phyloP scores from a whole-genome alignment of 2,113 vertebrate species.

The Xiphophorus couchianus region DNA sequence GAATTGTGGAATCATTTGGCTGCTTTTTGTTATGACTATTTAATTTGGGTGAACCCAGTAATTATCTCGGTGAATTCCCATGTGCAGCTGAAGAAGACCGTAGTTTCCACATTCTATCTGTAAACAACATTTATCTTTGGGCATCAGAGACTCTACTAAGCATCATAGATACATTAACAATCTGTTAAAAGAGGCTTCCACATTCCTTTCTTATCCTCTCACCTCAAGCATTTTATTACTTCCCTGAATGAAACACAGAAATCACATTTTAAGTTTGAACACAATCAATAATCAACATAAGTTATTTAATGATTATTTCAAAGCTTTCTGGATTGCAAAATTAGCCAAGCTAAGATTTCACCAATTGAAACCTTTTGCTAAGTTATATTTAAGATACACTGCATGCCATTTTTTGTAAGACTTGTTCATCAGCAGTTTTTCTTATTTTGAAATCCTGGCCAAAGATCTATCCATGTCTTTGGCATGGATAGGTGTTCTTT shows the following conservation, averaged over 20 bases:
- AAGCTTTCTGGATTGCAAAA: not conserved
- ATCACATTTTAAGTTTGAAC: not conserved
- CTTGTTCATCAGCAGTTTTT: not conserved
- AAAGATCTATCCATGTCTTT: not conserved
- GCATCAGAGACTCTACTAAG: not conserved
- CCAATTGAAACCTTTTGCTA: not conserved
- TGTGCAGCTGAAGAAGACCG: not conserved
- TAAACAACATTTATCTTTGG: not conserved
- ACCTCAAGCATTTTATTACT: not conserved
- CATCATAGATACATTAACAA: not conserved
- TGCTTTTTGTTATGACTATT: not conserved
- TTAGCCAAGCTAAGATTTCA: not conserved
- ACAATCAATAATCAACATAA: not conserved
- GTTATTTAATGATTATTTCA: not conserved
- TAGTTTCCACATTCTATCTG: not conserved
- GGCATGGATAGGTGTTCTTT: not conserved
- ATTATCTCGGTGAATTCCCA: not conserved
- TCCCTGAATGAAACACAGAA: not conserved
- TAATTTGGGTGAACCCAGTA: conserved; percentile 1
- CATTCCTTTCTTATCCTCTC: not conserved
- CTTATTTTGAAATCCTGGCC: not conserved
- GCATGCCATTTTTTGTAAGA: not conserved
- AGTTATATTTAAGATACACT: not conserved
- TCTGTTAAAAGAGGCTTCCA: not conserved
- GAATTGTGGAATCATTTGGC: not conserved